Percentiles rank a stretch among this genome's conserved stretches.
These are phyloP conservation scores for Pipistrellus kuhlii DNA, from an alignment of 2,797 vertebrate species.

Conservation along the genomic window DNA sequence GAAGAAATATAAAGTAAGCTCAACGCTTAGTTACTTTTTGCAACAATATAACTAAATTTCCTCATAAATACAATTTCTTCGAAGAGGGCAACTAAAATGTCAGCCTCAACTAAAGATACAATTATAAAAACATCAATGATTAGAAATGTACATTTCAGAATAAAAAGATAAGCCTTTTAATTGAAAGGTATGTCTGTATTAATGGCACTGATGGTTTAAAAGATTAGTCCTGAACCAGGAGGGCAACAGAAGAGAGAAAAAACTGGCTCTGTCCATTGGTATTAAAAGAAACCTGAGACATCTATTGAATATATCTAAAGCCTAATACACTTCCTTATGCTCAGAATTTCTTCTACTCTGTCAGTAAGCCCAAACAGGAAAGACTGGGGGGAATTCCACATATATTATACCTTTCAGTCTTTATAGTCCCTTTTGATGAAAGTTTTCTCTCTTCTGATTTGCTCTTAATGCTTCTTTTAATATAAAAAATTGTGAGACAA, in stretches of 20 bases:
- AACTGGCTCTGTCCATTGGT: background rate
- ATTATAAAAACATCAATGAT: background rate
- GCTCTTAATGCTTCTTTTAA: background rate
- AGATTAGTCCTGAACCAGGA: background rate
- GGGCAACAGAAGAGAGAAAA: background rate
- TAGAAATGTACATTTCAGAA: background rate
- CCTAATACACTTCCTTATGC: background rate
- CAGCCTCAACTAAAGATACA: background rate
- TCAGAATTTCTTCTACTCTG: background rate
- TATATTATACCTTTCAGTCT: background rate
- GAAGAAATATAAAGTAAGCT: background rate
- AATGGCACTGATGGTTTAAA: background rate
- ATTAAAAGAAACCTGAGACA: background rate
- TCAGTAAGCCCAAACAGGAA: background rate
- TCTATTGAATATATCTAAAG: background rate
- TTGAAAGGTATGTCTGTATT: background rate
- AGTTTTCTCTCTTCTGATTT: background rate
- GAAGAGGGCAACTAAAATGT: background rate
- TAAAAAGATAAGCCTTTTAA: background rate
- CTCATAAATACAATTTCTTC: background rate
- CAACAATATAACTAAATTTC: constrained; percentile 20
- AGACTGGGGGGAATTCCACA: background rate
- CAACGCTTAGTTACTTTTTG: background rate
- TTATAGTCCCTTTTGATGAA: background rate
- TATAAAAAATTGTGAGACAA: background rate